Evolutionary conservation across 1,140 invertebrate genomes (phyloP).

Genomic region (Ganaspis sp.): DNA sequence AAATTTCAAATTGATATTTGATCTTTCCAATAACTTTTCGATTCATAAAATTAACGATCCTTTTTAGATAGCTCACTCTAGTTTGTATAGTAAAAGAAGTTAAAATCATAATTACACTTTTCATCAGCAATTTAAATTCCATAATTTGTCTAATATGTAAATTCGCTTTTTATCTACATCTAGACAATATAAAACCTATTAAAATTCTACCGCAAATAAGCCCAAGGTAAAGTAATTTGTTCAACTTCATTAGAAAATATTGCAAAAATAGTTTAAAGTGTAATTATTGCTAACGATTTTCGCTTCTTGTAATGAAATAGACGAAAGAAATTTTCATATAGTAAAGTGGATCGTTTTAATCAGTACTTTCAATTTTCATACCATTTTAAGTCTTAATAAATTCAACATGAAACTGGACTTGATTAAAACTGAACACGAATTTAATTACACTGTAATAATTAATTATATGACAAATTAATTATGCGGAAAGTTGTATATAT

Average conservation of each 20-base stretch:
- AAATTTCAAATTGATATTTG: neutral
- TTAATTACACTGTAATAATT: too few relatives aligned
- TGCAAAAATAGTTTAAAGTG: neutral
- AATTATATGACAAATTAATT: too few relatives aligned
- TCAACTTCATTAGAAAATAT: neutral
- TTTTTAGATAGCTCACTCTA: neutral
- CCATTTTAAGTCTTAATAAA: too few relatives aligned
- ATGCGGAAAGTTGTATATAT: too few relatives aligned
- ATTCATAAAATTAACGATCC: neutral
- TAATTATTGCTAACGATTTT: neutral
- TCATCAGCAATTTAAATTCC: neutral
- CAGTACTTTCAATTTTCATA: too few relatives aligned
- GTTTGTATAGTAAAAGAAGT: neutral
- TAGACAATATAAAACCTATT: neutral
- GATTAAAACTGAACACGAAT: too few relatives aligned
- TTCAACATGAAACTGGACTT: too few relatives aligned
- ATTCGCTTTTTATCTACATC: neutral
- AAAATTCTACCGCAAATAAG: neutral
- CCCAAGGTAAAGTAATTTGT: neutral
- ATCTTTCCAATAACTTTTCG: neutral
- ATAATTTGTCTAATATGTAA: neutral
- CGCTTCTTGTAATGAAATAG: neutral
- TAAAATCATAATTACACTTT: neutral
- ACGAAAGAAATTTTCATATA: neutral
- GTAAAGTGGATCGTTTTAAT: too few relatives aligned